Conservation (phyloP, 2,797 vertebrate genomes). For the Leptatherina wallacei region DNA sequence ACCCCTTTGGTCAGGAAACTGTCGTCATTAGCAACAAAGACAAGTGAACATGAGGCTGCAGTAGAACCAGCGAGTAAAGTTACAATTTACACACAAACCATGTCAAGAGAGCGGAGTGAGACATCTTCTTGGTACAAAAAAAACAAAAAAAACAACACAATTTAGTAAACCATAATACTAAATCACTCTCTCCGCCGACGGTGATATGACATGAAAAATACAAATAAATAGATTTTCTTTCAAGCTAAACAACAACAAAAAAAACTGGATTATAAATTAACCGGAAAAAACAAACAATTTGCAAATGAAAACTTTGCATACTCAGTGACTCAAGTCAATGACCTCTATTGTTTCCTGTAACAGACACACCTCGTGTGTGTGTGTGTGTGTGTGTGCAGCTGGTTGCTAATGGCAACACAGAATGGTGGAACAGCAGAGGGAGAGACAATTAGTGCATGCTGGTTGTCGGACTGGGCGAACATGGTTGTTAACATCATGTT, state of each 20-base stretch:
- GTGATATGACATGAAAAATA: conserved; percentile 76
- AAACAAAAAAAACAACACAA: conserved; percentile 5
- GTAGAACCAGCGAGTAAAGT: conserved; percentile 67
- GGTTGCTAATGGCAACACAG: conserved; percentile 47
- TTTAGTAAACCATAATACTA: conserved; percentile 76
- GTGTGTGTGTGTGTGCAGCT: conserved; percentile 39
- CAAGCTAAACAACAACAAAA: conserved; percentile 73
- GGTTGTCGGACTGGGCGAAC: conserved; percentile 51
- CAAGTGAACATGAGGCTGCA: conserved; percentile 67
- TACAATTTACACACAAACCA: conserved; percentile 65
- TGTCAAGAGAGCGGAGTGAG: conserved; percentile 58
- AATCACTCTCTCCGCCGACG: conserved; percentile 63
- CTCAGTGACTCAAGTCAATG: conserved; percentile 73
- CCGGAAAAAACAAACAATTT: conserved; percentile 73
- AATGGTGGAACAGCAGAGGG: conserved; percentile 44
- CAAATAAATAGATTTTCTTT: conserved; percentile 84
- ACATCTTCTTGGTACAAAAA: conserved; percentile 36
- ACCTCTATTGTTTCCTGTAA: conserved; percentile 75
- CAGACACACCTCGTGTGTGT: conserved; percentile 37
- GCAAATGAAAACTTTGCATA: conserved; percentile 81
- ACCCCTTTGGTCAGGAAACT: conserved; percentile 81
- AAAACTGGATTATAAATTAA: conserved; percentile 87
- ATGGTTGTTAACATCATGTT: conserved; percentile 38
- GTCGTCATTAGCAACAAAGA: conserved; percentile 69
- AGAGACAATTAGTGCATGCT: conserved; percentile 77